phyloP scores from a whole-genome alignment of 2,113 vertebrate genomes.

The crab-eating macaque (Macaca fascicularis) region T2T-MFA8v1.1 NC_088386.1:102251001-102251500 shows the following conservation, averaged over 20 bases:
- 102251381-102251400: not conserved
- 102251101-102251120: not conserved
- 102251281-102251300: not conserved
- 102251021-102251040: not conserved
- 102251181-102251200: not conserved
- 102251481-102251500: too few species aligned
- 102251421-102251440: too few species aligned
- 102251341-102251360: not conserved
- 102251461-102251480: too few species aligned
- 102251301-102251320: not conserved
- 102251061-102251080: not conserved
- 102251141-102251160: not conserved
- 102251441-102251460: too few species aligned
- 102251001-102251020: not conserved
- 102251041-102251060: not conserved
- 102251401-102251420: too few species aligned
- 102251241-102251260: not conserved
- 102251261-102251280: not conserved
- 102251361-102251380: not conserved
- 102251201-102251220: not conserved
- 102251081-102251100: not conserved
- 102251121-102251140: not conserved
- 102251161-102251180: not conserved
- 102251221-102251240: not conserved
- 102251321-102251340: not conserved